These are phyloP conservation scores for Pogonocherus hispidulus DNA, from an alignment of 2,888 invertebrate genomes.

Conservation along the genomic window DNA sequence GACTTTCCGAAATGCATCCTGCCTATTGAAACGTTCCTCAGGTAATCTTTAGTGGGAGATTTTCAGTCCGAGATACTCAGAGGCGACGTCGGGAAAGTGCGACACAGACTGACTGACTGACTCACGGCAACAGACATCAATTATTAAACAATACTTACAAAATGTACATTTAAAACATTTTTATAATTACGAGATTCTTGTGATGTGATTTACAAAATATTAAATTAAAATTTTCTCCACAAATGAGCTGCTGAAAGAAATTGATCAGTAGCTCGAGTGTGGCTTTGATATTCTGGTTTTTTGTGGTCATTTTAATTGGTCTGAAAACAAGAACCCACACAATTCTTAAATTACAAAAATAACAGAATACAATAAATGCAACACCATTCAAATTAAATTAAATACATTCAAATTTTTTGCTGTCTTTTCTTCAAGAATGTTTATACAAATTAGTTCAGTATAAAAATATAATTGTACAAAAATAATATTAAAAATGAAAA, in stretches of 20 bases:
- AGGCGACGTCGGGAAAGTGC: conserved; percentile 20
- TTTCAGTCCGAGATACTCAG: conserved; percentile 12
- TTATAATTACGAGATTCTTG: neutral
- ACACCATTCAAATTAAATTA: neutral
- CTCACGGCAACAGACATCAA: neutral
- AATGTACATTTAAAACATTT: neutral
- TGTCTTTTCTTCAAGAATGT: conserved; percentile 3
- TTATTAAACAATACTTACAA: conserved; percentile 12
- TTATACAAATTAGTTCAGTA: neutral
- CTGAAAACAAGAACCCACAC: neutral
- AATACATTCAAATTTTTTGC: neutral
- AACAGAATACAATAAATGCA: neutral
- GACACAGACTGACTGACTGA: conserved; percentile 3
- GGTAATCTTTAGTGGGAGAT: conserved; percentile 20
- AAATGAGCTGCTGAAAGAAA: too few relatives aligned
- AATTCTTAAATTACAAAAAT: neutral
- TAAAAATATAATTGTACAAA: conserved; percentile 20
- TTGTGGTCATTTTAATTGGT: conserved; percentile 14
- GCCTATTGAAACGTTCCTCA: conserved; percentile 40
- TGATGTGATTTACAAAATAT: neutral
- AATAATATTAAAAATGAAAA: conserved; percentile 8
- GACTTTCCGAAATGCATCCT: conserved; percentile 55
- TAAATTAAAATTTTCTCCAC: too few relatives aligned
- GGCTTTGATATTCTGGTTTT: conserved; percentile 11
- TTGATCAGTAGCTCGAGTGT: too few relatives aligned